These are phyloP conservation scores for Lontra canadensis DNA, from an alignment of 2,113 vertebrate species.

Conservation along the genomic window DNA sequence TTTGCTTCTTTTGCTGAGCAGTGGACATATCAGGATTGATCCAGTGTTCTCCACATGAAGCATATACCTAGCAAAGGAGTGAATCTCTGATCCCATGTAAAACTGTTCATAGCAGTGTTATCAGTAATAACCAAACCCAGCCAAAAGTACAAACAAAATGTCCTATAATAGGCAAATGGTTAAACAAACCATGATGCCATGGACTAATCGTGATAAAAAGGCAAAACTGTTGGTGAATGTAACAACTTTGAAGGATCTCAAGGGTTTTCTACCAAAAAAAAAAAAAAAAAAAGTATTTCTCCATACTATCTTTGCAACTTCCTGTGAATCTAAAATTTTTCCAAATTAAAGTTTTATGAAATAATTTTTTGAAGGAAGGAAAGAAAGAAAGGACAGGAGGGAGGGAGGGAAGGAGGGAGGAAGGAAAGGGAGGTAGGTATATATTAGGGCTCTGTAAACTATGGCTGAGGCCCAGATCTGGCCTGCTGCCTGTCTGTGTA, in stretches of 20 bases:
- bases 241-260: not conserved
- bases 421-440: too few species aligned
- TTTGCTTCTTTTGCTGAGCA: slow-evolving; percentile 71
- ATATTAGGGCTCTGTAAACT: not conserved
- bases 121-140: not conserved
- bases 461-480: not conserved
- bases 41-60: slow-evolving; percentile 80
- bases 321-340: not conserved
- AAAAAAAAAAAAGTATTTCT: not conserved
- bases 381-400: not conserved
- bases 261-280: not conserved
- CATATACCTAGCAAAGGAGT: slow-evolving; percentile 74
- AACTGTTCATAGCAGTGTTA: not conserved
- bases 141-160: not conserved
- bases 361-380: not conserved
- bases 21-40: slow-evolving; percentile 70
- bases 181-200: not conserved
- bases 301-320: not conserved
- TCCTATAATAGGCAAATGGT: too few species aligned
- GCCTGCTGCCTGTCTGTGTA: not conserved
- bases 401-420: rapidly evolving
- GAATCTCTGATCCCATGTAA: not conserved
- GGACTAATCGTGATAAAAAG: not conserved
- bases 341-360: not conserved
- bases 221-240: not conserved